Evolutionary conservation across 2,113 vertebrate species (phyloP), one percentile per base, ranked within the genome.

Genomic region (Meles meles): DNA sequence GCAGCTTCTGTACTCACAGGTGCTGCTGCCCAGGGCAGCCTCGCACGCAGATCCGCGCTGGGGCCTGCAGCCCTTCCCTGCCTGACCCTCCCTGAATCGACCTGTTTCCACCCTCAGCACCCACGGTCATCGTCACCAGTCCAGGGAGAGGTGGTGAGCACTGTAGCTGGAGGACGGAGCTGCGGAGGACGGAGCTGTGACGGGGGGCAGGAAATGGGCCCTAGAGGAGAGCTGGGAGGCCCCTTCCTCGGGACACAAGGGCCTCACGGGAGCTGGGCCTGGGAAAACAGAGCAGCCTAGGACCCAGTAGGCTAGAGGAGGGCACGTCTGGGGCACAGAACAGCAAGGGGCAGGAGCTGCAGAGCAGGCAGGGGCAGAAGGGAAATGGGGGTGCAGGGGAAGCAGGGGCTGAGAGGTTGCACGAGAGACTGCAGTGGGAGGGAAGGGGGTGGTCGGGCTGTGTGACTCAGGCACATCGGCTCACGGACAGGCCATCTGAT

Each of bases 191-290:
- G 34, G 29, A 15, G 31, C 57, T 0, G 0, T 23, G 42, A 25
- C 0, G n/a, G 0, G 2, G 17, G 14, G 2, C 7, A 4, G 20
- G 25, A 69, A 31, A 27, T 11, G 37, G n/a, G 27, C 21, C 55
- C 39, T n/a, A 44, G 63, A 34, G 55, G 98, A 95, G 0, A 97
- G 98, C 0, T 96, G 97, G 4, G 97, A 98, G 20, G 34, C 61
- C 20, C 52, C 63, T 87, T 69, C 14, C 42, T 81, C 27, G 27
- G 79, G 39, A 15, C 6, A 39, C 2, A 18, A 0, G 52, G 34
- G 44, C 11, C 42, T 92, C 67, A 12, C 4, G 12, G 10, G 55
- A 63, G 13, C n/a, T 6, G 31, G 65, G 44, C 55, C 27, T 87
- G 10, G 11, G 9, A 92, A 34, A 34, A 69, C 1, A 13, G 47